These are phyloP conservation scores for Oeneis ivallda DNA, from an alignment of 2,888 invertebrate species.

Conservation along the genomic window DNA sequence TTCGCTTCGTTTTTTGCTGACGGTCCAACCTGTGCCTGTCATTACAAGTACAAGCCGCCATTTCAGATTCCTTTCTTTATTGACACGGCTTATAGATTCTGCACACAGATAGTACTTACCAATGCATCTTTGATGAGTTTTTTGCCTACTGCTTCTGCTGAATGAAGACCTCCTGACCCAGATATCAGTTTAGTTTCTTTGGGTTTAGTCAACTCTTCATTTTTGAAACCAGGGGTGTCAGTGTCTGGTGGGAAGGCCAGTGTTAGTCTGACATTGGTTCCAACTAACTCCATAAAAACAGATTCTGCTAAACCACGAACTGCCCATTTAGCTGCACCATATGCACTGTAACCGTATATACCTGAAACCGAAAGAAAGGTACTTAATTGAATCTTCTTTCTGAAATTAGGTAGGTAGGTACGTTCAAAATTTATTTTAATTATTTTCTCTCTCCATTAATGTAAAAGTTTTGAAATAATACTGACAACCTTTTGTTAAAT, in stretches of 20 bases:
- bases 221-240: conserved; percentile 96
- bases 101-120: no score
- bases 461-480: neutral
- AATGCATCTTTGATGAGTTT: conserved; percentile 90
- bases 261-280: conserved; percentile 91
- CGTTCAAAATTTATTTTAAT: no score
- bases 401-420: neutral
- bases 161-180: conserved; percentile 87
- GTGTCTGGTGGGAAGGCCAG: conserved; percentile 97
- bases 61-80: no score
- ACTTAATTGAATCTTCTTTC: neutral
- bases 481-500: neutral
- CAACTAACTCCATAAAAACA: conserved; percentile 95
- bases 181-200: conserved; percentile 93
- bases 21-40: no score
- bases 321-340: conserved; percentile 97
- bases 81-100: no score
- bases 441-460: no score
- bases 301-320: conserved; percentile 96
- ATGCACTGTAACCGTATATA: conserved; percentile 95
- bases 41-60: no score
- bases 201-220: conserved; percentile 93
- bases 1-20: no score
- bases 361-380: conserved; percentile 70
- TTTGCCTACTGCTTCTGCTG: conserved; percentile 90